Percentiles rank a stretch among this genome's conserved stretches.
Evolutionary conservation across 64 coral and sea anemone species (phyloP).

Genomic region (Cladopsammia gracilis): DNA sequence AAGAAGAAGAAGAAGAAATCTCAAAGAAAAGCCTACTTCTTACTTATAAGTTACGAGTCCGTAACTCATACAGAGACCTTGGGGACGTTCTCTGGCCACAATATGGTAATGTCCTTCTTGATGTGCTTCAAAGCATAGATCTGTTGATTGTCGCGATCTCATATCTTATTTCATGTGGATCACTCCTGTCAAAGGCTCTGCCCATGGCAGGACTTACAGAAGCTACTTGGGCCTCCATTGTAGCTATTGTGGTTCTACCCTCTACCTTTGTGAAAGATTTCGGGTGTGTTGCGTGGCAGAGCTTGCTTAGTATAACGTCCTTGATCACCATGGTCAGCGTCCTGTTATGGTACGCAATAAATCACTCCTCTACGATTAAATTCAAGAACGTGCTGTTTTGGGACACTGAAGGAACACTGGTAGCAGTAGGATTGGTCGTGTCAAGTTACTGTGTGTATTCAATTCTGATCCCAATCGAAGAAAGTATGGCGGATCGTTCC

Average conservation of each 20-base stretch:
- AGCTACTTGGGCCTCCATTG: not conserved
- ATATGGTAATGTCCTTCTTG: not conserved
- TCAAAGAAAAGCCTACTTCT: too few relatives aligned
- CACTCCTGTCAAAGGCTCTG: not conserved
- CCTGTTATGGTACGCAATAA: not conserved
- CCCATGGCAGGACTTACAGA: not conserved
- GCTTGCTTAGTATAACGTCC: not conserved
- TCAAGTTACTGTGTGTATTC: not conserved
- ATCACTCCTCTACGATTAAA: not conserved
- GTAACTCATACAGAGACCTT: not conserved
- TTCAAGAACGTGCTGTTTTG: not conserved
- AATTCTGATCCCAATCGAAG: not conserved
- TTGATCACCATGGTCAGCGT: not conserved
- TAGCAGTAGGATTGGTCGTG: not conserved
- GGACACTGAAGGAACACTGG: not conserved
- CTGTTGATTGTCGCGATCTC: not conserved
- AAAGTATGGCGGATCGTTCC: not conserved
- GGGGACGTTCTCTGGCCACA: not conserved
- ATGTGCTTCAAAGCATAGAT: not conserved
- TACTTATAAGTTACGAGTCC: not conserved
- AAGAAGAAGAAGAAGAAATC: not conserved
- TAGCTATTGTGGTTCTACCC: not conserved
- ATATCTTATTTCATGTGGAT: slow-evolving; percentile 3
- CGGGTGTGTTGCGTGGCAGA: not conserved
- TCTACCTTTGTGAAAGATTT: not conserved